Evolutionary conservation across 2,113 vertebrate species (phyloP), one percentile per base, ranked within the genome.

Genomic region (Candoia aspera): DNA sequence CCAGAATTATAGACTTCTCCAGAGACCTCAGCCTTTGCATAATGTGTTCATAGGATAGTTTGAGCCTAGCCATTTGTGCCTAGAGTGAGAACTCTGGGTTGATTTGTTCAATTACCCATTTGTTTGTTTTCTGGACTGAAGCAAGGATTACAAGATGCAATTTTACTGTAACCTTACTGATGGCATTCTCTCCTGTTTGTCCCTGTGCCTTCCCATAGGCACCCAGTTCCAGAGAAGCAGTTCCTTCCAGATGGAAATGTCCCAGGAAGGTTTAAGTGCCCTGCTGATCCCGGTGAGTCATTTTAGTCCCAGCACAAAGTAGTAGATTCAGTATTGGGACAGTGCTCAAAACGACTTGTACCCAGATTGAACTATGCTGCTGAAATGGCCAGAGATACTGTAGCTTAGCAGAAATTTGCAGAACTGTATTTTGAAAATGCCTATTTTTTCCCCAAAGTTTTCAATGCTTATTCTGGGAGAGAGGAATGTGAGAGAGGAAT

Each of bases 221-320:
- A 97, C 97, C 9, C 94, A 96, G 15, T 94, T 90, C 0, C 84
- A 84, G 59, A 90, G 84, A 24, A 93, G 95, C n/a, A 97, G 93
- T 86, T 95, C 93, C 87, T 97, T 97, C 92, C 94, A 95, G 86
- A 90, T 96, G 15, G 97, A 98, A 93, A 97, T 97, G 97, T 95
- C 97, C 21, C 97, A 98, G 84, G 95, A 96, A 92, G 97, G 97
- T 23, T 97, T 98, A 94, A 97, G 97, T 13, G 91, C 96, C 0
- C 49, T 92, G 2, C 84, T 97, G 13, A 92, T 93, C 0, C 33
- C 8, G 53, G 97, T 97, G n/a, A 79, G 96, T 92, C 19, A 19
- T 29, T 60, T n/a, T 5, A 0, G 2, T 13, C 21, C 55, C 21
- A 1, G 2, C 6, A 0, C 26, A 62, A 24, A 62, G 23, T 62